phyloP scores from a whole-genome alignment of 2,888 invertebrate species.

The Stramonita haemastoma region DNA sequence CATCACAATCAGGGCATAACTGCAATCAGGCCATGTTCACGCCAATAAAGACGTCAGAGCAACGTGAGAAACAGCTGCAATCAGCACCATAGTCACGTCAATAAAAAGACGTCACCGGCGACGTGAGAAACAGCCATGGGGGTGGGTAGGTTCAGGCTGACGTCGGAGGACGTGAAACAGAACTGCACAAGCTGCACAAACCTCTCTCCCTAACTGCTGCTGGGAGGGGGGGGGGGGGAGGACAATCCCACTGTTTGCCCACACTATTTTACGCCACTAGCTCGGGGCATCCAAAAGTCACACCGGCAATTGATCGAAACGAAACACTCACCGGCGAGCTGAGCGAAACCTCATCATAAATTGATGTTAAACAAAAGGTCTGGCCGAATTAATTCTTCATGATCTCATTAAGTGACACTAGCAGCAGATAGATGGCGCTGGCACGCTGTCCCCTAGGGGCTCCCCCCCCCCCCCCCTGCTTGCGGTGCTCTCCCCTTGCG shows the following conservation, averaged over 20 bases:
- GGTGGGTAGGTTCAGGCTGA: not conserved
- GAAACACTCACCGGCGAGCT: constrained; percentile 35
- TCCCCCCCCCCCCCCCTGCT: too few relatives aligned
- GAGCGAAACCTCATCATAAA: constrained; percentile 43
- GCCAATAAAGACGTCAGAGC: too few relatives aligned
- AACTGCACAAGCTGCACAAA: not conserved
- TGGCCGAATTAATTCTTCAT: constrained; percentile 44
- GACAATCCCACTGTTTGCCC: constrained; percentile 38
- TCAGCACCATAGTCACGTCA: too few relatives aligned
- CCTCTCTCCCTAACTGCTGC: constrained; percentile 10
- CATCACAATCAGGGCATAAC: too few relatives aligned
- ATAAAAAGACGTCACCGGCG: too few relatives aligned
- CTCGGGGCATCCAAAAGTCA: constrained; percentile 38
- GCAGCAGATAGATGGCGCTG: constrained; percentile 41
- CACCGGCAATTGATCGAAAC: constrained; percentile 41
- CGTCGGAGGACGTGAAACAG: constrained; percentile 20
- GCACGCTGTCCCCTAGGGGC: constrained; percentile 34
- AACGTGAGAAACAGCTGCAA: too few relatives aligned
- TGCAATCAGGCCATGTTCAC: too few relatives aligned
- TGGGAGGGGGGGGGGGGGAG: too few relatives aligned
- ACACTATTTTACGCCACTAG: constrained; percentile 38
- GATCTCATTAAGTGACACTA: constrained; percentile 43
- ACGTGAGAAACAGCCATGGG: too few relatives aligned
- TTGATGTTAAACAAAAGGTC: constrained; percentile 45
- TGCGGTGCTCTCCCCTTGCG: constrained; percentile 2